Evolutionary conservation across 2,797 vertebrate genomes (phyloP).

Genomic region (Mycteria americana): DNA sequence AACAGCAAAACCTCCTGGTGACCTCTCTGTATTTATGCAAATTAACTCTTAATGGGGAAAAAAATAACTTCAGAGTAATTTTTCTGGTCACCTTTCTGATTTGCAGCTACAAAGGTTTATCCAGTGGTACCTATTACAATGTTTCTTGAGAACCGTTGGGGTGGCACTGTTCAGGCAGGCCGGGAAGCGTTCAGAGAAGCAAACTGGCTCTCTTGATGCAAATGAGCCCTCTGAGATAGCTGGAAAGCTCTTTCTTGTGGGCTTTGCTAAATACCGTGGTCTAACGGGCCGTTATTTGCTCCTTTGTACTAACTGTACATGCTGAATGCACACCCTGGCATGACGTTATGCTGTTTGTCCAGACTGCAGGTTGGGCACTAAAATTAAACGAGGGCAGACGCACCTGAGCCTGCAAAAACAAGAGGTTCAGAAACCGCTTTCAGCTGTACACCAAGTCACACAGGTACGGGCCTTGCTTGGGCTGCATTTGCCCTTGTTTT

Average conservation of each 20-base stretch:
- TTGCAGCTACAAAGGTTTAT: background rate
- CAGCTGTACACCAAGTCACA: background rate
- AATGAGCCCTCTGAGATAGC: background rate
- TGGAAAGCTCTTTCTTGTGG: conserved; percentile 27
- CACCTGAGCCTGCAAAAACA: background rate
- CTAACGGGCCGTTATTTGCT: background rate
- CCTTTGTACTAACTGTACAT: background rate
- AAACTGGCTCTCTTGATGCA: background rate
- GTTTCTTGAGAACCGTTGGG: background rate
- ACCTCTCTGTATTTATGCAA: background rate
- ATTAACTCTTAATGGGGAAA: background rate
- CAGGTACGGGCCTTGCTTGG: background rate
- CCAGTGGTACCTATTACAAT: background rate
- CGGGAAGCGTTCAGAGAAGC: background rate
- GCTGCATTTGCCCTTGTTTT: background rate
- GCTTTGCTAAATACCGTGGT: background rate
- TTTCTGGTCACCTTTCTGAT: background rate
- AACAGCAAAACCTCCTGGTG: background rate
- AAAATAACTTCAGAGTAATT: background rate
- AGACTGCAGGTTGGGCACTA: background rate
- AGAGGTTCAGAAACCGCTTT: background rate
- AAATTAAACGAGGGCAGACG: background rate
- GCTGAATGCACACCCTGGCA: background rate
- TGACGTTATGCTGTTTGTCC: background rate
- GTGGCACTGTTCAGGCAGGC: background rate